These are phyloP conservation scores for Lithodes maja DNA, from an alignment of 2,888 invertebrate genomes.

Conservation along the genomic window DNA sequence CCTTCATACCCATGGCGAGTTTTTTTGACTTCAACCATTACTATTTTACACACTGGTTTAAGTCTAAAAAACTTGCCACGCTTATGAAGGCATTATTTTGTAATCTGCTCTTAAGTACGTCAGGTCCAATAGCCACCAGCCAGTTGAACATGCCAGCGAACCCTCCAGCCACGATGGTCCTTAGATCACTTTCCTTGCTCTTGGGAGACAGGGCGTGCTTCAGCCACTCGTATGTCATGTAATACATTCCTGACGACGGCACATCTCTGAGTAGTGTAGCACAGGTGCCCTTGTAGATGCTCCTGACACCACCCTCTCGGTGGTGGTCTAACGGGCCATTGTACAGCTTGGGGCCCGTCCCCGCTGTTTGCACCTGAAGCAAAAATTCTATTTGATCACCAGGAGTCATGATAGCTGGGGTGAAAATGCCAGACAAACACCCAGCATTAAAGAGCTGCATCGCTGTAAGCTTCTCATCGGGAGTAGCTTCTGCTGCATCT, in stretches of 20 bases:
- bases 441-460: conserved; percentile 93
- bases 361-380: conserved; percentile 89
- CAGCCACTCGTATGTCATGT: conserved; percentile 95
- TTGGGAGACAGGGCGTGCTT: conserved; percentile 85
- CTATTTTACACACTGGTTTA: too few relatives aligned
- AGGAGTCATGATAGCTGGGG: conserved; percentile 97
- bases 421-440: conserved; percentile 97
- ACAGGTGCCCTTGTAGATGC: conserved; percentile 93
- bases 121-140: conserved; percentile 97
- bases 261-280: conserved; percentile 93
- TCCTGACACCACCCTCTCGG: conserved; percentile 92
- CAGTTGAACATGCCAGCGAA: conserved; percentile 98
- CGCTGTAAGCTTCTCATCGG: conserved; percentile 82
- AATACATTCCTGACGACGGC: conserved; percentile 98
- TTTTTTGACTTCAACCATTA: too few relatives aligned
- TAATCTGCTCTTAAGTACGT: conserved; percentile 97
- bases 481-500: conserved; percentile 81
- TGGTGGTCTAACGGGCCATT: conserved; percentile 95
- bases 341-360: conserved; percentile 84
- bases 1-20: too few relatives aligned
- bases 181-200: conserved; percentile 80
- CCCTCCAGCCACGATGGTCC: conserved; percentile 95
- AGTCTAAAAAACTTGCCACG: too few relatives aligned
- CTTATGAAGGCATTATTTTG: conserved; percentile 79
- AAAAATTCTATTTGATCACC: conserved; percentile 99